Conservation (phyloP, 2,797 vertebrate species). For the Eremophila alpestris region DNA sequence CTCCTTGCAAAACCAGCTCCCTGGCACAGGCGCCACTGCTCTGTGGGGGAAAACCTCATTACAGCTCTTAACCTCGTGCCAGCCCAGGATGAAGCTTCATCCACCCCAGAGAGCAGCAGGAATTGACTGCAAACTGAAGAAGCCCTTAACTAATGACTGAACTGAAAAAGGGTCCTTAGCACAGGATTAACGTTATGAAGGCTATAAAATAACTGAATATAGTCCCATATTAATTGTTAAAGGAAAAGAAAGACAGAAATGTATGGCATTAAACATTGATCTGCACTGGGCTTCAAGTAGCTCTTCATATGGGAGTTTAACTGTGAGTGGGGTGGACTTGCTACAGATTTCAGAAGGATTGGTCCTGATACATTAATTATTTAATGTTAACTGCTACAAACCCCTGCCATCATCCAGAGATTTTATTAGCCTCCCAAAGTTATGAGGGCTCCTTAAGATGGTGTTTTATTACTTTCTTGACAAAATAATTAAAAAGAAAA, state of each 20-base stretch:
- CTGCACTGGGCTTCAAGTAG: neutral
- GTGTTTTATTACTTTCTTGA: slow-evolving; percentile 20
- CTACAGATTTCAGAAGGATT: slow-evolving; percentile 8
- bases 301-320: neutral
- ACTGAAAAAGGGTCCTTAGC: slow-evolving; percentile 18
- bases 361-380: neutral
- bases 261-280: slow-evolving; percentile 7
- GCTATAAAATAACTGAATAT: slow-evolving; percentile 30
- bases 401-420: neutral
- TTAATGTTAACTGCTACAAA: slow-evolving; percentile 29
- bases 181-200: slow-evolving; percentile 19
- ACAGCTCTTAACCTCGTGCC: neutral
- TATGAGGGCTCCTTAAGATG: neutral
- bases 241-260: neutral
- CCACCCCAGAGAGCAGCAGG: neutral
- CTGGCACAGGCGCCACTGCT: neutral
- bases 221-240: slow-evolving; percentile 13
- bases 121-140: neutral
- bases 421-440: slow-evolving; percentile 23
- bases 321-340: rapidly evolving
- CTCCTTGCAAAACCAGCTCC: neutral
- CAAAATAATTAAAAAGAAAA: slow-evolving; percentile 47
- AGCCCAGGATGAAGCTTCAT: neutral
- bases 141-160: neutral
- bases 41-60: neutral